These are phyloP conservation scores for Scaptomyza tumidula DNA, from an alignment of 2,888 invertebrate genomes.

Conservation along the genomic window DNA sequence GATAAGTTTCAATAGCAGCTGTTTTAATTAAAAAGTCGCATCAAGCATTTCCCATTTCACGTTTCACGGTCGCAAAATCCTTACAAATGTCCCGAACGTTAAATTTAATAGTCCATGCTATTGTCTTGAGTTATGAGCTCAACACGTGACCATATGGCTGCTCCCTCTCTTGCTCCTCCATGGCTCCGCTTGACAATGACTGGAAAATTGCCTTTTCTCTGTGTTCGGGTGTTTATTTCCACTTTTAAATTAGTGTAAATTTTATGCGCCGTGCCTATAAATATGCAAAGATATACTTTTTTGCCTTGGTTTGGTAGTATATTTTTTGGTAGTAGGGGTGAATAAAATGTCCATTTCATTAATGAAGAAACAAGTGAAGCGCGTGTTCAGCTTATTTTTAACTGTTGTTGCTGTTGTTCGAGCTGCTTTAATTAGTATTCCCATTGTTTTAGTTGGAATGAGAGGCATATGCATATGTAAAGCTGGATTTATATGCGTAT, in stretches of 20 bases:
- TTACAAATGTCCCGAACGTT: constrained; percentile 65
- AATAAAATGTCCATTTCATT: constrained; percentile 52
- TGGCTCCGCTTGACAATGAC: constrained; percentile 42
- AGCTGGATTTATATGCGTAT: no score
- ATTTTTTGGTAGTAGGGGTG: constrained; percentile 1
- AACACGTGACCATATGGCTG: constrained; percentile 76
- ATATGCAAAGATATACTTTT: constrained; percentile 63
- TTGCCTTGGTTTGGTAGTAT: background rate
- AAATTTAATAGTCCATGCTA: constrained; percentile 65
- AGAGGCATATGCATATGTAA: no score
- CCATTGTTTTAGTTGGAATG: no score
- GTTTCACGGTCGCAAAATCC: constrained; percentile 46
- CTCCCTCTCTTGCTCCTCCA: background rate
- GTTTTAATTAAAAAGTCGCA: constrained; percentile 60
- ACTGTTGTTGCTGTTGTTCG: constrained; percentile 14
- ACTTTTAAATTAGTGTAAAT: constrained; percentile 70
- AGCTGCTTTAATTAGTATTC: background rate
- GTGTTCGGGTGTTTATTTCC: constrained; percentile 3
- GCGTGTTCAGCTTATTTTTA: constrained; percentile 5
- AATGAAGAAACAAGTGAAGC: constrained; percentile 57
- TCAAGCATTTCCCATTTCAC: background rate
- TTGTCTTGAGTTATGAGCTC: constrained; percentile 67
- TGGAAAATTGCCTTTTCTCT: constrained; percentile 43
- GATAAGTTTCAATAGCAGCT: constrained; percentile 61
- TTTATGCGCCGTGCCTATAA: constrained; percentile 56